phyloP scores from a whole-genome alignment of 2,888 invertebrate genomes.

The Cantharis nigra region DNA sequence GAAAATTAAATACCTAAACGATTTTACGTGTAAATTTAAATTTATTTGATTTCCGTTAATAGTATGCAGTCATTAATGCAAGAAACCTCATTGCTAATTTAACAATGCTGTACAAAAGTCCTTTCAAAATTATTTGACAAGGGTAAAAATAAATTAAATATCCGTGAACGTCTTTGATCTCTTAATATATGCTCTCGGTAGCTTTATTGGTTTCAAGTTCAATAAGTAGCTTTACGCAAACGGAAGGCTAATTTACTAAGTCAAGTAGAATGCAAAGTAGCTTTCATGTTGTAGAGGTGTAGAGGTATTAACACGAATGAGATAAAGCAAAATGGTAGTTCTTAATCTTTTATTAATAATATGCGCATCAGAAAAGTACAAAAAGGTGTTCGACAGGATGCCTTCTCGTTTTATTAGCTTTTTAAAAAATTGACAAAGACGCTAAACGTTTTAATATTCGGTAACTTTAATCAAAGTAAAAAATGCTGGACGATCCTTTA shows the following conservation, averaged over 20 bases:
- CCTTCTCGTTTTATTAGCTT: not conserved
- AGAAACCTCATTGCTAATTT: conserved; percentile 7
- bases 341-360: not conserved
- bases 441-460: not conserved
- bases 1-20: not conserved
- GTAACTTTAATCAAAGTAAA: conserved; percentile 4
- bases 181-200: conserved; percentile 8
- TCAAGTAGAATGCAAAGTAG: conserved; percentile 26
- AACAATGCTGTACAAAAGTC: conserved; percentile 12
- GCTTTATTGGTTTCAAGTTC: conserved; percentile 3
- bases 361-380: not conserved
- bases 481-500: conserved; percentile 3
- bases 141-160: conserved; percentile 19
- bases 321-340: not conserved
- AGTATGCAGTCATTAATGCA: not conserved
- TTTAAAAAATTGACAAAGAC: not conserved
- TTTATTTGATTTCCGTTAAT: not conserved
- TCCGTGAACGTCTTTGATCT: conserved; percentile 16
- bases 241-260: conserved; percentile 32
- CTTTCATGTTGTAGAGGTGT: conserved; percentile 16
- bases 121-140: conserved; percentile 4
- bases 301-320: not conserved
- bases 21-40: not conserved
- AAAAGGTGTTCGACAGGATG: not conserved
- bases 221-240: conserved; percentile 1